phyloP scores from a whole-genome alignment of 2,113 vertebrate genomes.

The Calidris pugnax region DNA sequence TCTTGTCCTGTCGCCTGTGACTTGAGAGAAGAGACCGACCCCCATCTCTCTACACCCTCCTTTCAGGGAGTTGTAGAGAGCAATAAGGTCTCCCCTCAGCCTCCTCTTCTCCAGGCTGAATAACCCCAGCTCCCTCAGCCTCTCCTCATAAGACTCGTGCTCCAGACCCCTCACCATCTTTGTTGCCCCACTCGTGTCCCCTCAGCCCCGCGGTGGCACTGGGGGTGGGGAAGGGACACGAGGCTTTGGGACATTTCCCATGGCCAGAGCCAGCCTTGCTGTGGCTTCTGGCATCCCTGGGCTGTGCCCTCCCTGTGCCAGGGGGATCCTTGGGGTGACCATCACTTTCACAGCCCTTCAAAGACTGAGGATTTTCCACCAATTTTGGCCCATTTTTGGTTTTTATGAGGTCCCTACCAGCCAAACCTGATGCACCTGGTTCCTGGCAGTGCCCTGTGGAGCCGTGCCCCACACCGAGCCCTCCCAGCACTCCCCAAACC shows the following conservation, averaged over 20 bases:
- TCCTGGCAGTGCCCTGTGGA: rapidly evolving
- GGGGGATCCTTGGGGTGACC: rapidly evolving
- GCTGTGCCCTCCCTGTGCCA: rapidly evolving
- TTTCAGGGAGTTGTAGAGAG: no score
- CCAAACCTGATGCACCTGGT: rapidly evolving
- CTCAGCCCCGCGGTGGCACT: rapidly evolving
- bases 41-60: no score
- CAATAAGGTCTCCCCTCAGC: no score
- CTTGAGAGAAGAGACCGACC: no score
- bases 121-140: no score
- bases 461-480: rapidly evolving
- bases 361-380: neutral
- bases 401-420: neutral
- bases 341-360: no score
- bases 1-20: no score
- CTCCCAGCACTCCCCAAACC: neutral
- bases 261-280: neutral
- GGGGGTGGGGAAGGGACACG: rapidly evolving
- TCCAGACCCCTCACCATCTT: no score
- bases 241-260: neutral
- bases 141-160: no score
- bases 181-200: neutral
- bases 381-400: neutral
- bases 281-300: rapidly evolving
- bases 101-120: no score